Conservation (phyloP, 2,888 invertebrate species). For the Mesodorylaimus sp. region DNA sequence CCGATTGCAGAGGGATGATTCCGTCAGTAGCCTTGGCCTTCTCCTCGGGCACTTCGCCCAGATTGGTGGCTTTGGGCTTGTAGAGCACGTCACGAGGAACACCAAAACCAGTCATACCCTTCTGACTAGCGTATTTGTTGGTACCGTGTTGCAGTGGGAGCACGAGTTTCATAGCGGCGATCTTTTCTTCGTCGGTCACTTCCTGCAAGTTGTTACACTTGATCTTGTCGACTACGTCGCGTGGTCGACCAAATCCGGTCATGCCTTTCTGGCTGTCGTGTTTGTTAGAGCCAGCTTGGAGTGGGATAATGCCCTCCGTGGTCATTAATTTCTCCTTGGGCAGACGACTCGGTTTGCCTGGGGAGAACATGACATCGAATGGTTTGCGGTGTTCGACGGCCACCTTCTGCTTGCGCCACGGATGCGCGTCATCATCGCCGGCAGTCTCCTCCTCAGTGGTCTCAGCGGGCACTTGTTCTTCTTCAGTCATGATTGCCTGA, state of each 20-base stretch:
- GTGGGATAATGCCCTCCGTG: constrained; percentile 17
- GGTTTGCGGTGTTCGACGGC: too few species aligned
- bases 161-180: constrained; percentile 23
- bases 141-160: constrained; percentile 29
- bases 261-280: constrained; percentile 39
- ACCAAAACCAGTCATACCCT: constrained; percentile 28
- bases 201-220: constrained; percentile 26
- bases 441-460: too few species aligned
- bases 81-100: constrained; percentile 27
- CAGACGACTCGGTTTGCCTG: constrained; percentile 3
- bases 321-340: constrained; percentile 8
- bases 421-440: too few species aligned
- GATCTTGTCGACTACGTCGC: constrained; percentile 28
- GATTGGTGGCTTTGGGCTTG: constrained; percentile 26
- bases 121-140: constrained; percentile 30
- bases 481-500: too few species aligned
- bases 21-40: constrained; percentile 28
- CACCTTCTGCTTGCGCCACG: too few species aligned
- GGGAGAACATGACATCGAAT: background rate
- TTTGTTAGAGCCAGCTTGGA: constrained; percentile 39
- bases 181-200: constrained; percentile 26
- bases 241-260: constrained; percentile 37
- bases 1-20: constrained; percentile 40
- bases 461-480: too few species aligned
- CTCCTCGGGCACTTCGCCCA: constrained; percentile 27